phyloP scores from a whole-genome alignment of 1,140 invertebrate genomes.

The Spodoptera frugiperda region DNA sequence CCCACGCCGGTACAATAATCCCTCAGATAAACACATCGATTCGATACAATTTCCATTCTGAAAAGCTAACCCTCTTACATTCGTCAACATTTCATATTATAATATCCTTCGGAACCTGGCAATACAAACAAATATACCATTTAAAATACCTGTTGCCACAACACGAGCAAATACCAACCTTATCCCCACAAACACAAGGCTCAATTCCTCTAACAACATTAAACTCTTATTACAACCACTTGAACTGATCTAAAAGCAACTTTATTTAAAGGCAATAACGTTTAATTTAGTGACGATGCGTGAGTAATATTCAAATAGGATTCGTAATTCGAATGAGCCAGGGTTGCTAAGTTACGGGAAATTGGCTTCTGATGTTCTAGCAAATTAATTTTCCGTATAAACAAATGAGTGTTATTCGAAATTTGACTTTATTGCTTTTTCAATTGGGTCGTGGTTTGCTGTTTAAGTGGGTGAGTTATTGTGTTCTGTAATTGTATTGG shows the following conservation, averaged over 20 bases:
- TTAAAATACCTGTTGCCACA: slow-evolving; percentile 38
- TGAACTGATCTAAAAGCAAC: slow-evolving; percentile 18
- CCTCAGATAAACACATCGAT: slow-evolving; percentile 14
- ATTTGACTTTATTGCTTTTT: slow-evolving; percentile 18
- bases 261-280: slow-evolving; percentile 48
- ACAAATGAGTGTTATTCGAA: background rate
- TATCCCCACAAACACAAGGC: background rate
- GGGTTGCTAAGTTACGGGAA: slow-evolving; percentile 64
- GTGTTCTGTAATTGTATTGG: slow-evolving; percentile 23
- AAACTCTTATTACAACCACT: slow-evolving; percentile 11
- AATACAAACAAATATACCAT: slow-evolving; percentile 14
- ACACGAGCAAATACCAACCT: slow-evolving; percentile 1
- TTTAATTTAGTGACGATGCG: slow-evolving; percentile 50
- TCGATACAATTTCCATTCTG: slow-evolving; percentile 36
- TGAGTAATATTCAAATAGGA: slow-evolving; percentile 56
- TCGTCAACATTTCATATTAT: slow-evolving; percentile 39
- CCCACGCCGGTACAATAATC: background rate
- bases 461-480: background rate
- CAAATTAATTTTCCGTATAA: slow-evolving; percentile 26
- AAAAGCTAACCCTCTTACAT: slow-evolving; percentile 28
- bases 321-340: slow-evolving; percentile 58
- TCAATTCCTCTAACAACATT: background rate
- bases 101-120: slow-evolving; percentile 18
- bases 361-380: slow-evolving; percentile 51
- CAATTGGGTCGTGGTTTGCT: slow-evolving; percentile 1